Evolutionary conservation across 2,797 vertebrate species (phyloP), one percentile per base, ranked within the genome.

Genomic region (Amniataba percoides): DNA sequence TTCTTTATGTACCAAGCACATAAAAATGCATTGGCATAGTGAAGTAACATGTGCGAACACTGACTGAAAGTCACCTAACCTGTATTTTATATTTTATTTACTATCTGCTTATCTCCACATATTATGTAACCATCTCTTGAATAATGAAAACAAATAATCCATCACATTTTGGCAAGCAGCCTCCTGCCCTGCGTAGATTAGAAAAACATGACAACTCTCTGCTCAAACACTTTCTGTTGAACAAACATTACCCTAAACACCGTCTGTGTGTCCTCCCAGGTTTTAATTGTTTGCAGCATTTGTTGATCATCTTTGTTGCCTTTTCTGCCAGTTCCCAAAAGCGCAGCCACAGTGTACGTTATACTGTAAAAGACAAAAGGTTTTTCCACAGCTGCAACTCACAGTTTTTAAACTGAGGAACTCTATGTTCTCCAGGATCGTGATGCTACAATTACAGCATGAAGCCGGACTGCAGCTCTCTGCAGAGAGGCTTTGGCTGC

Each of bases 271-370:
- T 36, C 34, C 34, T 36, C 8, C 34, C 34, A 36, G 8, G n/a
- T 49, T 58, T 70, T 9, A 13, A 49, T 36, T 19, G 13, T 39
- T 49, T 0, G 2, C 3, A 48, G 2, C 25, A 21, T 27, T 19
- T 31, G 43, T 48, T 31, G 11, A 49, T 34, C 18, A 5, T 61
- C 40, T 43, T 27, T 49, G 46, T 43, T n/a, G 12, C 18, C 34
- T 65, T 53, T 56, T 18, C 59, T 62, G n/a, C 65, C 45, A 13
- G 19, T 74, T 58, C 53, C 3, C 7, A 43, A 31, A 51, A 55
- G 40, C 58, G 5, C 48, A 70, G 56, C 55, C 12, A 15, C 52
- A 48, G 23, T 10, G n/a, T 25, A 12, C 56, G 45, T 62, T 45
- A 21, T 23, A 31, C 27, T 31, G 27, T 31, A 23, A 56, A 39